Conservation (phyloP, 37 sponge, comb jelly and placozoan species). For the Haliclona indistincta region DNA sequence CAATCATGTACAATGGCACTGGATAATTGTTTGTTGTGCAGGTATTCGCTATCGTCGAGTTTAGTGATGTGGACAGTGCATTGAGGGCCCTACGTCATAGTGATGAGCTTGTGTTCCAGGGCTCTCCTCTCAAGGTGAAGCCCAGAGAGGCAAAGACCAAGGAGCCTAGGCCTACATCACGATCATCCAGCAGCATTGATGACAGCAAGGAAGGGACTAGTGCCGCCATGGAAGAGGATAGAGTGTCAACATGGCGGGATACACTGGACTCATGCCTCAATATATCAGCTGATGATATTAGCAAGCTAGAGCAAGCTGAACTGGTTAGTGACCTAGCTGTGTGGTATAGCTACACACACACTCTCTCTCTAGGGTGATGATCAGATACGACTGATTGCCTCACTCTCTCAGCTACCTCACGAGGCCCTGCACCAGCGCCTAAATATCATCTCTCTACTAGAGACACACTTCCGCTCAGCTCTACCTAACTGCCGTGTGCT, state of each 20-base stretch:
- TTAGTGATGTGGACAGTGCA: constrained; percentile 11
- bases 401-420: neutral
- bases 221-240: neutral
- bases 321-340: too few species aligned
- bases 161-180: too few species aligned
- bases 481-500: constrained; percentile 40
- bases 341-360: too few species aligned
- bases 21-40: neutral
- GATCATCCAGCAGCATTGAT: neutral
- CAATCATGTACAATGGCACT: neutral
- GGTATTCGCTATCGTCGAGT: constrained; percentile 29
- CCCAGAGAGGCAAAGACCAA: constrained; percentile 6
- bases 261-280: too few species aligned
- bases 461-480: neutral
- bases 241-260: neutral
- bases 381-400: constrained; percentile 26
- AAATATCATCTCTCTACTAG: constrained; percentile 4
- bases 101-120: constrained; percentile 3
- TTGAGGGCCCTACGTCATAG: constrained; percentile 19
- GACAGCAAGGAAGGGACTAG: neutral
- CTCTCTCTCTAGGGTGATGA: constrained; percentile 11
- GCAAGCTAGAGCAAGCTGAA: too few species aligned
- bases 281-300: too few species aligned
- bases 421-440: constrained; percentile 2
- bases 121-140: constrained; percentile 34